Evolutionary conservation across 2,113 vertebrate genomes (phyloP), one percentile per base, ranked within the genome.

Genomic region (Caranx melampygus): DNA sequence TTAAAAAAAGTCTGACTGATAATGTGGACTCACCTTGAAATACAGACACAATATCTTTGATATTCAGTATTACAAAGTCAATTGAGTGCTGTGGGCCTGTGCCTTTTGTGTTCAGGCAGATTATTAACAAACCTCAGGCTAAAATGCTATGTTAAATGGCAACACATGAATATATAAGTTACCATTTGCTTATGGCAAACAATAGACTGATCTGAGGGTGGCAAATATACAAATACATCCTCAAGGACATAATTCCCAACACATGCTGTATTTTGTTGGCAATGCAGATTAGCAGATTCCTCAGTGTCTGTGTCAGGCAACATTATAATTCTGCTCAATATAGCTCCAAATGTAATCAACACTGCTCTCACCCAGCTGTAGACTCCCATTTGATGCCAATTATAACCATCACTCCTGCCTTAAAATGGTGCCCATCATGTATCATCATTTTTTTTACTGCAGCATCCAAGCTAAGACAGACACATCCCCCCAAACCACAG

Each of bases 341-440:
- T 13, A 73, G 15, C 58, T 52, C 35, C 21, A 72, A 33, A 83
- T 65, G 54, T 18, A 65, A 79, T 10, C 40, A 60, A 26, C 80
- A 72, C 6, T 70, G 59, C 49, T 78, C 11, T 35, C 40, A 40
- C 60, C 21, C 49, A 60, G 68, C 47, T 84, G 44, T 65, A 61
- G 12, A 75, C 49, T 70, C 72, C 59, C 78, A 78, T 86, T 71
- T 75, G 74, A 86, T 82, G 35, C 70, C 83, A 86, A 85, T 82
- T 87, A 89, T n/a, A 81, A 79, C 59, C 72, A 84, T 82, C 79
- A 75, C 18, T 54, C 60, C 51, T 64, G 73, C 75, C 82, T 82
- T 88, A 92, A 92, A 93, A 92, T 90, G 90, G 89, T 83, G 86
- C 88, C 89, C 75, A 89, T 79, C 87, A 87, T 72, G 44, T 45